Conservation (phyloP, 2,797 vertebrate species). For the Peromyscus melanophrys region DNA sequence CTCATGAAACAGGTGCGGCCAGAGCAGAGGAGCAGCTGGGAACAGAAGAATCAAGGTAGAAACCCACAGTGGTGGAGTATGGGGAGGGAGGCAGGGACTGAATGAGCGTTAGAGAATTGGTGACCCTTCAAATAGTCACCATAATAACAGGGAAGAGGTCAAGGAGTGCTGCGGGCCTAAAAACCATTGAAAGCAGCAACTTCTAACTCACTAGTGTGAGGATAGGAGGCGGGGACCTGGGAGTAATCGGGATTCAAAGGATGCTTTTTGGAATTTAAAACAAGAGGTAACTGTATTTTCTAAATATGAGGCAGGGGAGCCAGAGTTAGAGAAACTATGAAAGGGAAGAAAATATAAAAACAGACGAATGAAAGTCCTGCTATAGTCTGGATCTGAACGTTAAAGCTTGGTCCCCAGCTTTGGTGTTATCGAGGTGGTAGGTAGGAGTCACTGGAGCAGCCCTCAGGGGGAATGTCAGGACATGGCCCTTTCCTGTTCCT, state of each 20-base stretch:
- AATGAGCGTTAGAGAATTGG: not conserved
- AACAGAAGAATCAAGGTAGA: not conserved
- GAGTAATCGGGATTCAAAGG: not conserved
- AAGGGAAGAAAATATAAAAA: constrained; percentile 40
- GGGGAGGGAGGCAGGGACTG: not conserved
- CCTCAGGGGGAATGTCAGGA: not conserved
- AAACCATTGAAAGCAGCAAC: not conserved
- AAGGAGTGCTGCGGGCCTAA: not conserved
- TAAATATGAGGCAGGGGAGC: not conserved
- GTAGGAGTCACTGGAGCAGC: not conserved
- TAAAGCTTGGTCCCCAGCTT: not conserved
- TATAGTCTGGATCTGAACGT: not conserved
- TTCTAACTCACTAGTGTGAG: not conserved
- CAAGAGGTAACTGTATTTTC: not conserved
- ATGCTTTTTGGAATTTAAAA: not conserved
- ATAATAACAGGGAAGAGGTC: not conserved
- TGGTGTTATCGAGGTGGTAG: not conserved
- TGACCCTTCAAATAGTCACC: not conserved
- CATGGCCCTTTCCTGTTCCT: not conserved
- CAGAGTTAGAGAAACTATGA: not conserved
- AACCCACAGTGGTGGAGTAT: not conserved
- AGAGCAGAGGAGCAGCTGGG: not conserved
- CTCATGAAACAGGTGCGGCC: not conserved
- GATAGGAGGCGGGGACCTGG: too few relatives aligned
- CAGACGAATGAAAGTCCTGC: not conserved